Percentiles rank a stretch among this genome's conserved stretches.
phyloP scores from a whole-genome alignment of 2,113 vertebrate species.

The Polyodon spathula region DNA sequence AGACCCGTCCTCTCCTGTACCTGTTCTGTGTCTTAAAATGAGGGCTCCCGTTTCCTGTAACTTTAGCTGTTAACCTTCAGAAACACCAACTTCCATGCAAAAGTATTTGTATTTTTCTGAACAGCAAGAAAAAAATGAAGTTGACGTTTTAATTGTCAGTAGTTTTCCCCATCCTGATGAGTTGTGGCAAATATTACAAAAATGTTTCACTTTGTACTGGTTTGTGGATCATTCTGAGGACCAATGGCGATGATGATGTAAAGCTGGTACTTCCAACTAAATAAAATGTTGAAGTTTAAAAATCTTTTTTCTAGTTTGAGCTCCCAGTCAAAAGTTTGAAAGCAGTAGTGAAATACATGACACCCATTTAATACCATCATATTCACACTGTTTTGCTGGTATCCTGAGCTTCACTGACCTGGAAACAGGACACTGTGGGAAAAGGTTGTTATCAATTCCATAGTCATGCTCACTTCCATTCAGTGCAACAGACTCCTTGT shows the following conservation, averaged over 20 bases:
- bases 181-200: conserved; percentile 2
- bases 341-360: no score
- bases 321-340: no score
- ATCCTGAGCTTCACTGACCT: no score
- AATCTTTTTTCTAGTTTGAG: no score
- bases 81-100: neutral
- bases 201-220: neutral
- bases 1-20: conserved; percentile 10
- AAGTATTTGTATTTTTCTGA: conserved; percentile 2
- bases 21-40: conserved; percentile 11
- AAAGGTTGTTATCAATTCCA: no score
- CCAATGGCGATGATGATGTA: neutral
- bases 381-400: no score
- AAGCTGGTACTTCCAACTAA: neutral
- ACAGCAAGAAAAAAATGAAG: conserved; percentile 1
- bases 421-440: no score
- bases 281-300: no score
- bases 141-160: neutral
- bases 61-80: neutral
- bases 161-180: neutral
- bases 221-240: neutral
- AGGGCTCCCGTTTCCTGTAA: neutral
- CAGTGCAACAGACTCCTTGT: no score
- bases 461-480: no score
- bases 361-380: no score